phyloP scores from a whole-genome alignment of 2,113 vertebrate genomes.

The Peromyscus californicus region DNA sequence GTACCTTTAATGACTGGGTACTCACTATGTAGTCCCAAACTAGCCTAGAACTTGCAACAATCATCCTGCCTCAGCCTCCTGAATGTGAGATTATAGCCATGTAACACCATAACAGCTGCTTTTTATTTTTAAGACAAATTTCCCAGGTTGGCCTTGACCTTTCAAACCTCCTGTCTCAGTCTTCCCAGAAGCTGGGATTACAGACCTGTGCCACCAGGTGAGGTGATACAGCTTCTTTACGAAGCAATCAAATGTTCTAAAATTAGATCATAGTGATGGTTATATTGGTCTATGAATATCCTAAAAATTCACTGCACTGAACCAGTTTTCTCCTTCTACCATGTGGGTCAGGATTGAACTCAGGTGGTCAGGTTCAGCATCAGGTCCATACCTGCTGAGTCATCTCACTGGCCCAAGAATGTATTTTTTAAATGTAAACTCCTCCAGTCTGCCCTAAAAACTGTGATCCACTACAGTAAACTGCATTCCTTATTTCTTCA shows the following conservation, averaged over 20 bases:
- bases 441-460: neutral
- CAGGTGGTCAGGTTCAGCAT: neutral
- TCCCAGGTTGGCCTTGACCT: neutral
- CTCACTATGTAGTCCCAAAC: neutral
- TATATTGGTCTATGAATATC: neutral
- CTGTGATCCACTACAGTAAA: neutral
- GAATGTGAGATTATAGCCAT: neutral
- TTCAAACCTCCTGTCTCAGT: neutral
- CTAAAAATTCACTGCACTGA: too few species aligned
- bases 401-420: neutral
- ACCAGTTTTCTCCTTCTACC: neutral
- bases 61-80: neutral
- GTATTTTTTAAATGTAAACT: slow-evolving; percentile 29
- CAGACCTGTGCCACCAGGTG: neutral
- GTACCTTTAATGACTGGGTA: neutral
- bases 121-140: neutral
- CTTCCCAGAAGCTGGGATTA: neutral
- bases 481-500: neutral
- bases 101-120: neutral
- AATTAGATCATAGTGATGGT: neutral
- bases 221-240: neutral
- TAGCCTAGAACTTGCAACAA: neutral
- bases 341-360: neutral
- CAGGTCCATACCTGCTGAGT: neutral
- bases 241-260: neutral